Evolutionary conservation across 2,797 vertebrate genomes (phyloP), one percentile per base, ranked within the genome.

Genomic region (Pangasius krempfi): DNA sequence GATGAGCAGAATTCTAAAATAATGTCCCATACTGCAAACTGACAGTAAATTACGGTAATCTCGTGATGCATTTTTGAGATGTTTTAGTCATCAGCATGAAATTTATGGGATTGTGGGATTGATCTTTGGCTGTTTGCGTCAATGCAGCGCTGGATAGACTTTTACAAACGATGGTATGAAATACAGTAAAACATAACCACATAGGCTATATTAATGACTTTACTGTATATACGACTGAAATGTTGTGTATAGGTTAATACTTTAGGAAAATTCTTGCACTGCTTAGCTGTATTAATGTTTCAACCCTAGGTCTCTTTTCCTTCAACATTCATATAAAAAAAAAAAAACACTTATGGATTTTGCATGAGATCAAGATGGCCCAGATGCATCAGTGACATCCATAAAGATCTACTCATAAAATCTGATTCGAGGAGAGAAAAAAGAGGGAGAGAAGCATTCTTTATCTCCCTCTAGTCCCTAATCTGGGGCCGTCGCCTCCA

Each of bases 371-470:
- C 79, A 25, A 22, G 9, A 62, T 82, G 79, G 78, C 7, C 30
- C 54, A 37, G 79, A 82, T 27, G 13, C 37, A 60, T 62, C 20
- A 13, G 20, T 27, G 22, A 40, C 5, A 1, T 25, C 54, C 33
- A 81, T 60, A 81, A 81, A 58, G 33, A 58, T 40, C 52, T 37
- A 5, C 79, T 81, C 54, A 40, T 81, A 81, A 81, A 60, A 60
- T 81, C 33, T 81, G 54, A 81, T 40, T 81, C 10, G 5, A 60
- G 33, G 22, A 82, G 2, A 25, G 56, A 27, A 82, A 40, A 60
- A 62, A 37, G 20, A 25, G 7, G 5, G n/a, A 79, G 13, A 30
- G 27, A 8, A 79, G 52, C 30, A 58, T 80, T 80, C 2, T 82
- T 82, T 25, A 37, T 40, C 8, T 10, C 79, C 79, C 30, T 60